Base-by-base conservation (phyloP, 2,888 invertebrate species). In the Catocala sponsa region DNA sequence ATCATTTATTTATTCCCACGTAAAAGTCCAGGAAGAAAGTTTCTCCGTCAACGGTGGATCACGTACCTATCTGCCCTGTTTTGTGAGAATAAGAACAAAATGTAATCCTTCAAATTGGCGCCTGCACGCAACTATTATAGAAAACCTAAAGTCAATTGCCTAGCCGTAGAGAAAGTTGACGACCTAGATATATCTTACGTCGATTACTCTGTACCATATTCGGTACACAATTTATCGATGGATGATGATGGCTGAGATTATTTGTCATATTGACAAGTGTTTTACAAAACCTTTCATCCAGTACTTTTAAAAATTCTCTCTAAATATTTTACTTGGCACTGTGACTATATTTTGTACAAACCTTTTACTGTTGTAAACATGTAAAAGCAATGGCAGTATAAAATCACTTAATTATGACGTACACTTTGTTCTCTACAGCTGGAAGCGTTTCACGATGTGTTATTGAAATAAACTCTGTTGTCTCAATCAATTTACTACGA, bases 31-130 rank as follows among this genome's bases (percentile, higher is more conserved):
- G 35, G 1, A 25, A 33, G 7, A 49, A 32, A 49, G 32, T n/a
- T 49, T 33, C 49, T 25, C 33, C 33, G 33, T 7, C 33, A 33
- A 9, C n/a, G 10, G 12, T 6, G n/a, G 6, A n/a, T 49, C 49
- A 43, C 56, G 54, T 63, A 6, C 12, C 10, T 13, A 12, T 6
- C 6, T 55, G 12, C n/a, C 6, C 51, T 57, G 44, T 43, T 49
- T 59, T 55, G 50, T 55, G 59, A 65, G 70, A 73, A 74, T 53
- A 57, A 41, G 47, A 46, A 63, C 70, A 68, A 72, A 70, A 57
- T 64, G 54, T 63, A 70, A 68, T 74, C 62, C 70, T 72, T 71
- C 67, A 70, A 74, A 79, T 71, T 76, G 76, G 73, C 72, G 71
- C 43, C 63, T 53, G 49, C 54, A 54, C 54, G 55, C 48, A 55